A percentile compares a stretch with the other conserved stretches of the same genome.
phyloP scores from a whole-genome alignment of 2,797 vertebrate genomes.

The Acanthiza pusilla region DNA sequence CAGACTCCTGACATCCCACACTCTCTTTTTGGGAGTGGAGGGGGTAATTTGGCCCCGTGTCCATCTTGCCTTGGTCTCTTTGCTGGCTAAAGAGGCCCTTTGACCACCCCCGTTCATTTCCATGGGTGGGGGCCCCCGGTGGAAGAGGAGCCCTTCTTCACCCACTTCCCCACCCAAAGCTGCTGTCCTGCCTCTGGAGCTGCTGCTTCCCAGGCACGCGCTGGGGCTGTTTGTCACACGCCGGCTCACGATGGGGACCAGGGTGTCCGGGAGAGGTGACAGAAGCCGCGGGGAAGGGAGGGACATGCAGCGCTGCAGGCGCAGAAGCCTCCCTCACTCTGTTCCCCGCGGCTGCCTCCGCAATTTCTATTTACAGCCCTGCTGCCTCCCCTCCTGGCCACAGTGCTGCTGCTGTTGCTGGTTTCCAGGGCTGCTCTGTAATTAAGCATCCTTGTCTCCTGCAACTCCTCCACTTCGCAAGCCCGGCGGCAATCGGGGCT shows the following conservation, averaged over 20 bases:
- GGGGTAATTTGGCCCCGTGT: fast-evolving
- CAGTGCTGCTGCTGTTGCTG: slow-evolving; percentile 41
- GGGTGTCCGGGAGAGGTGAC: slow-evolving; percentile 1
- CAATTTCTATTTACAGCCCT: slow-evolving; percentile 69
- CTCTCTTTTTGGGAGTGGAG: not conserved
- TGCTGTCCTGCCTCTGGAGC: not conserved
- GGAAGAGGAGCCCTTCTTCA: not conserved
- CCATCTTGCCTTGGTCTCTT: not conserved
- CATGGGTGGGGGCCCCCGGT: not conserved
- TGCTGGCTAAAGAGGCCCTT: not conserved
- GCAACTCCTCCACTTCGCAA: not conserved
- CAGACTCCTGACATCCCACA: not conserved
- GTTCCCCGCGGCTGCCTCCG: slow-evolving; percentile 48
- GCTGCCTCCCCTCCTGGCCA: slow-evolving; percentile 67
- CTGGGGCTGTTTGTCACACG: not conserved
- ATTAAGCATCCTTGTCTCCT: slow-evolving; percentile 45
- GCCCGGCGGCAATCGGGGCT: not conserved
- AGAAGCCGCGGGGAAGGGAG: not conserved
- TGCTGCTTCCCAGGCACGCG: not conserved
- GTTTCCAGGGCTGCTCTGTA: slow-evolving; percentile 64
- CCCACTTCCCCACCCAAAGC: not conserved
- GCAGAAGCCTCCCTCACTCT: slow-evolving; percentile 34
- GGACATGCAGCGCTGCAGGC: slow-evolving; percentile 5
- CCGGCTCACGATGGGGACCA: not conserved
- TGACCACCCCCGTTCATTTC: not conserved